A percentile compares a stretch with the other conserved stretches of the same genome.
Evolutionary conservation across 2,113 vertebrate species (phyloP).

Genomic region (Lasiurus cinereus): DNA sequence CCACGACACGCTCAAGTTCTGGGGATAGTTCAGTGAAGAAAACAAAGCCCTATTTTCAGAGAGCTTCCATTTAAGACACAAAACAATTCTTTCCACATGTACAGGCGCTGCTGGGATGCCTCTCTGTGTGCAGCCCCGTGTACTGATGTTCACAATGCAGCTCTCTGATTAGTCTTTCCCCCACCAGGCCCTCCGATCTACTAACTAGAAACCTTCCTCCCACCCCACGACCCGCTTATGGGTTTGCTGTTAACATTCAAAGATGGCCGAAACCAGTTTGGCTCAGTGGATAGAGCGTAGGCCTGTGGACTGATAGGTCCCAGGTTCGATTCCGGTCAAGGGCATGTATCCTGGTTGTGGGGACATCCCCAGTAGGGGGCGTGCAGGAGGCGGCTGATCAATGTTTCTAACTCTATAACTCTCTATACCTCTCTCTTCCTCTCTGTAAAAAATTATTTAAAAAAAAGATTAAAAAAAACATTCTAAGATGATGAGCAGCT

Average conservation of each 20-base stretch:
- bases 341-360: no score
- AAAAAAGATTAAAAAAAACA: neutral
- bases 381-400: no score
- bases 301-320: no score
- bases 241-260: constrained; percentile 7
- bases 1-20: neutral
- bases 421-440: no score
- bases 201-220: neutral
- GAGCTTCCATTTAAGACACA: neutral
- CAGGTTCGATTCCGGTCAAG: no score
- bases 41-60: neutral
- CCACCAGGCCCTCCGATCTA: neutral
- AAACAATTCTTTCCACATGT: constrained; percentile 5
- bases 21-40: neutral
- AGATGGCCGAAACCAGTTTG: neutral
- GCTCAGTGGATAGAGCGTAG: no score
- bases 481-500: neutral
- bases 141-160: neutral
- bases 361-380: no score
- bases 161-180: neutral
- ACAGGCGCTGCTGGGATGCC: neutral
- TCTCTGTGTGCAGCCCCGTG: neutral
- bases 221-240: neutral
- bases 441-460: no score
- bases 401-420: no score